These are phyloP conservation scores for Platalea minor DNA, from an alignment of 2,797 vertebrate genomes.

Conservation along the genomic window DNA sequence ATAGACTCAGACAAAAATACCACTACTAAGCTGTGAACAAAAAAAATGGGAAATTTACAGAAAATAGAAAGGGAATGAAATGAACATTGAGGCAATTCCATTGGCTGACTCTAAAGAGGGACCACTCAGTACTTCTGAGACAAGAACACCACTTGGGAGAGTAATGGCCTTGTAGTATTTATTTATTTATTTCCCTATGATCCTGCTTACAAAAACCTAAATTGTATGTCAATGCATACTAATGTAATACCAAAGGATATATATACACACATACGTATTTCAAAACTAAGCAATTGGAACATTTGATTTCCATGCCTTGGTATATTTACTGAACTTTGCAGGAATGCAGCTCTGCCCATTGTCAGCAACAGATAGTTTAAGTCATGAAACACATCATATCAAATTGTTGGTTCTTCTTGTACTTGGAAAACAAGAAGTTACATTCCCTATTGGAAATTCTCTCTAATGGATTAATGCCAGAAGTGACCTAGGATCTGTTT, in stretches of 20 bases:
- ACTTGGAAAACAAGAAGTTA: constrained; percentile 35
- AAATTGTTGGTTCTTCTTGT: constrained; percentile 15
- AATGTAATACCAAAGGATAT: neutral
- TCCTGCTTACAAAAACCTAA: neutral
- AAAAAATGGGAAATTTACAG: neutral
- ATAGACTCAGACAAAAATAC: neutral
- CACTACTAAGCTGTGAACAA: neutral
- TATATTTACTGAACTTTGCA: neutral
- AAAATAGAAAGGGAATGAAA: neutral
- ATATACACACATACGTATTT: neutral
- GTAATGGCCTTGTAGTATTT: neutral
- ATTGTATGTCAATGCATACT: neutral
- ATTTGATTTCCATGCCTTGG: neutral
- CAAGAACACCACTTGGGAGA: neutral
- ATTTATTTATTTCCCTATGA: neutral
- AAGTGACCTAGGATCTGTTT: constrained; percentile 37
- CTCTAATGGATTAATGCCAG: neutral
- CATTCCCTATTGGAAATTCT: constrained; percentile 50
- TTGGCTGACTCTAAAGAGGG: neutral
- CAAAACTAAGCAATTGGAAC: neutral
- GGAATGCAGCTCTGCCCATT: neutral
- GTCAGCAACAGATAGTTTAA: neutral
- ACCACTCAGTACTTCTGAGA: neutral
- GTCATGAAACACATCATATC: neutral
- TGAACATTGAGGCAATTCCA: neutral